Percentiles rank a stretch among this genome's conserved stretches.
Conservation (phyloP, 2,797 vertebrate genomes). For the Labroides dimidiatus region DNA sequence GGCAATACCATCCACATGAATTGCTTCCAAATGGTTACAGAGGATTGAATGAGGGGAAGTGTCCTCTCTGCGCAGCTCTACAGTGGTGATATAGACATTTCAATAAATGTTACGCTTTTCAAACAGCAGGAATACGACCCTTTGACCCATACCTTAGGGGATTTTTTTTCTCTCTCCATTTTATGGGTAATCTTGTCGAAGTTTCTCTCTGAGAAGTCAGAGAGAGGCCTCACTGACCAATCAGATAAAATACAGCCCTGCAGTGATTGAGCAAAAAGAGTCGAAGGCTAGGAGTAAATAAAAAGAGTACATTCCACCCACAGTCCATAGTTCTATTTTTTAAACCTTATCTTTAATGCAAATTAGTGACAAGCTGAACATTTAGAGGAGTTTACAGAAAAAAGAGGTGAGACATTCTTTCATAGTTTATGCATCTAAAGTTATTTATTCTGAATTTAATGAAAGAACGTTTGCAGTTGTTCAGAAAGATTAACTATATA, state of each 20-base stretch:
- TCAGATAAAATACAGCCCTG: conserved; percentile 37
- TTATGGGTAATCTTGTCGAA: conserved; percentile 46
- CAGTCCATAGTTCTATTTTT: conserved; percentile 8
- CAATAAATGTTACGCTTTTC: conserved; percentile 32
- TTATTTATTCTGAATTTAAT: neutral
- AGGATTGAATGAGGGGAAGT: conserved; percentile 19
- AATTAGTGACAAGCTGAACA: conserved; percentile 21
- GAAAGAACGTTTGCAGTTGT: neutral
- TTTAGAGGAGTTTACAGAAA: no score
- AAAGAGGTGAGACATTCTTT: no score
- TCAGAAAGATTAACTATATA: neutral
- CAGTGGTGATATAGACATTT: conserved; percentile 40
- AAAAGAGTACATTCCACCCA: conserved; percentile 15
- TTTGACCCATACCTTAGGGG: conserved; percentile 22
- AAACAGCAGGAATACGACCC: conserved; percentile 34
- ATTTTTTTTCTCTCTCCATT: neutral
- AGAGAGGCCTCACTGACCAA: conserved; percentile 21
- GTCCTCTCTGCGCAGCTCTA: conserved; percentile 37
- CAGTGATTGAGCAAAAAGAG: conserved; percentile 26
- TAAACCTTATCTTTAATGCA: conserved; percentile 47
- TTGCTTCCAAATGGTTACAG: conserved; percentile 36
- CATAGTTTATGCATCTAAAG: neutral
- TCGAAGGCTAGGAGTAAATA: conserved; percentile 36
- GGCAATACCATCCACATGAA: conserved; percentile 45
- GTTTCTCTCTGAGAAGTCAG: conserved; percentile 23